Evolutionary conservation across 2,888 invertebrate species (phyloP), one percentile per base, ranked within the genome.

Genomic region (Sminthurinus aureus): DNA sequence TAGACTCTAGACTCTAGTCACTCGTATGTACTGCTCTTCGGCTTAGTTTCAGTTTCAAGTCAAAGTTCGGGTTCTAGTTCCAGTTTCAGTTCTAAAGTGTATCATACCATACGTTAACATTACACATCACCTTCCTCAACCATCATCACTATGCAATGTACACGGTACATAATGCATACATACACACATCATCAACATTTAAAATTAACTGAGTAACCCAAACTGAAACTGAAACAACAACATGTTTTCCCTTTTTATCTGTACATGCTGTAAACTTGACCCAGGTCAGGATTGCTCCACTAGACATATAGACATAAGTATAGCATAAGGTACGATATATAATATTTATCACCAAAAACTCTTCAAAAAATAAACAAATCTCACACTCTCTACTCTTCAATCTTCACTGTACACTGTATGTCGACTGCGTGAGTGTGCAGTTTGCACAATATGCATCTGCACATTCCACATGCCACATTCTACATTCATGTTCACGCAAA

Each of bases 1-100:
- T 76, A 75, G 64, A 82, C 75, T 82, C 83, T 83, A n/a, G 69
- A 79, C 64, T 81, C 83, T n/a, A n/a, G n/a, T 71, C 67, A 38
- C 38, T 38, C 38, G n/a, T n/a, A n/a, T n/a, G n/a, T 38, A 38
- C 38, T 38, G 3, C 38, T 38, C 38, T 38, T 38, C 38, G 6
- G 38, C 38, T 38, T 38, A 38, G 38, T 38, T 38, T 38, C 38
- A 38, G 3, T 38, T 38, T 38, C 38, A 4, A 38, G 38, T 38
- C 38, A 38, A 38, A 38, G 38, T 6, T 38, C 38, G 3, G 6
- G 38, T 38, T 38, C 38, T 38, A 38, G 38, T 38, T 38, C 38
- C 6, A 38, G 38, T 38, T 38, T 6, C 38, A 38, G 38, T 38
- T 38, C 6, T 6, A 38, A 38, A 38, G 6, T 6, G 6, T 38